phyloP scores from a whole-genome alignment of 2,113 vertebrate species.

The Pogonocichla stellata region DNA sequence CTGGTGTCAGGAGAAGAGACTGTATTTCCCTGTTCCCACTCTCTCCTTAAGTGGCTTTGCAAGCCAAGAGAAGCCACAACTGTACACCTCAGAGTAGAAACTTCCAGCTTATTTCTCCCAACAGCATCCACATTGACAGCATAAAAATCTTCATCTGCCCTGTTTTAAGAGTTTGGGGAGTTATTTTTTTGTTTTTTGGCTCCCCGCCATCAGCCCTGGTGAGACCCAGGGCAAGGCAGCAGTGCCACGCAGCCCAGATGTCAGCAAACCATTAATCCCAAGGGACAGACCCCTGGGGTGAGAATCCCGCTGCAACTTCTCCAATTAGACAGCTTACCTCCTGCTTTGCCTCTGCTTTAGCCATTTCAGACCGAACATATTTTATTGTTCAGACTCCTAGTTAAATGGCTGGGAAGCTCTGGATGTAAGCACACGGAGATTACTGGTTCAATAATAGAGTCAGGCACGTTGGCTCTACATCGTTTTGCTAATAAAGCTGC shows the following conservation, averaged over 20 bases:
- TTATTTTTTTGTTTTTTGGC: neutral
- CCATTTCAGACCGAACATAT: neutral
- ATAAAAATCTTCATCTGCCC: neutral
- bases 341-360: conserved; percentile 27
- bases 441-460: conserved; percentile 13
- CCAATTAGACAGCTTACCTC: conserved; percentile 59
- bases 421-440: neutral
- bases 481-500: conserved; percentile 19
- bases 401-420: conserved; percentile 19
- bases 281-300: conserved; percentile 49
- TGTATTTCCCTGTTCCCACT: rapidly evolving
- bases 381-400: conserved; percentile 36
- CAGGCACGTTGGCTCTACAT: neutral
- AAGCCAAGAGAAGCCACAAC: neutral
- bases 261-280: conserved; percentile 54
- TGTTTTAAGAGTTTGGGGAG: neutral
- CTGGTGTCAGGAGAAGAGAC: neutral
- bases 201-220: neutral
- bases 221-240: conserved; percentile 16
- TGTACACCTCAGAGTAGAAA: neutral
- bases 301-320: conserved; percentile 16
- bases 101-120: neutral
- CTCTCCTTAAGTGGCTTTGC: neutral
- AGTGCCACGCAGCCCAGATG: neutral
- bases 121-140: neutral